These are phyloP conservation scores for Hassar affinis DNA, from an alignment of 2,113 vertebrate genomes.

Conservation along the genomic window DNA sequence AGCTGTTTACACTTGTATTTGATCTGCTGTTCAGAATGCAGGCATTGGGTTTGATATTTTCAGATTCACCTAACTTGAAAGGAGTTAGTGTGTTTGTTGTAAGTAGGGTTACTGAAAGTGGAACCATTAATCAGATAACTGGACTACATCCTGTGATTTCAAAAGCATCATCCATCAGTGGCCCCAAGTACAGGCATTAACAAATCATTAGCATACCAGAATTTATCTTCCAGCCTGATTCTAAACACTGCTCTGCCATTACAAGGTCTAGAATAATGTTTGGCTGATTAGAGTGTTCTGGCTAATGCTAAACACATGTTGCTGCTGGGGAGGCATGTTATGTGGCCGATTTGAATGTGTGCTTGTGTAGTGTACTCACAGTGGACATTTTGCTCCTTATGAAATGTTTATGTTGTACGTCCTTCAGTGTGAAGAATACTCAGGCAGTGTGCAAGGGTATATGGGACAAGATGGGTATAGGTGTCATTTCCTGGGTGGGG, in stretches of 20 bases:
- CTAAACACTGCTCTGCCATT: conserved; percentile 70
- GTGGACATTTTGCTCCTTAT: conserved; percentile 65
- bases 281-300: conserved; percentile 69
- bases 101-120: neutral
- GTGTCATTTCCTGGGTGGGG: no score
- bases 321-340: conserved; percentile 72
- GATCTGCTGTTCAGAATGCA: neutral
- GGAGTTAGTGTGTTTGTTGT: neutral
- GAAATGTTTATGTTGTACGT: conserved; percentile 42
- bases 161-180: conserved; percentile 41
- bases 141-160: conserved; percentile 35
- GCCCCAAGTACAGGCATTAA: conserved; percentile 56
- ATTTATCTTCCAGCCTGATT: conserved; percentile 66
- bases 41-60: neutral
- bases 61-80: neutral
- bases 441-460: neutral
- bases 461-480: neutral
- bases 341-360: conserved; percentile 75
- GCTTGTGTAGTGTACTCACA: conserved; percentile 70
- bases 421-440: neutral
- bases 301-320: conserved; percentile 80
- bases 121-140: conserved; percentile 38
- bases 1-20: neutral
- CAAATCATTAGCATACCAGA: conserved; percentile 70
- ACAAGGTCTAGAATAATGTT: conserved; percentile 74